Evolutionary conservation across 2,888 invertebrate species (phyloP), one percentile per base, ranked within the genome.

Genomic region (Drosophila nr. fundita): DNA sequence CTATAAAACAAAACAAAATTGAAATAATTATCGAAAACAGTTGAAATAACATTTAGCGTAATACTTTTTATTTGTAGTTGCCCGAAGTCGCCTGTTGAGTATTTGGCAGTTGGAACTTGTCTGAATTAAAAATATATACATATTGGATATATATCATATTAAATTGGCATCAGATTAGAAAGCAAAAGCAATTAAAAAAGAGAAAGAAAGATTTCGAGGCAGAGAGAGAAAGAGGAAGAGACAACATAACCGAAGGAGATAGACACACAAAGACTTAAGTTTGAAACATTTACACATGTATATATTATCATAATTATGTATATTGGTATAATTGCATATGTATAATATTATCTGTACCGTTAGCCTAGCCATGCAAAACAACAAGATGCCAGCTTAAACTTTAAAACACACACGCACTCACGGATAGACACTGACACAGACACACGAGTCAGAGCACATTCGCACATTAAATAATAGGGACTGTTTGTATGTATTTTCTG

Each of bases 291-390:
- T 38, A 50, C 21, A 58, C 21, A 60, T 40, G 21, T 65, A 32
- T 42, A 24, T 21, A 36, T 54, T 36, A 54, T 53, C 53, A 54
- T 54, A 36, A 18, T 18, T 36, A 27, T 36, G 21, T 54, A 55
- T 64, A 65, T 65, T 76, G 69, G 69, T 76, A 63, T 69, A 72
- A 55, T 73, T 71, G 54, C 36, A 59, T 53, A 63, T 60, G 50
- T 59, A 63, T 67, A 54, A 59, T 53, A 74, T 73, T 42, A 66
- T 61, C 61, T 57, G 34, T 61, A 58, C 15, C 48, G 53, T 38
- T 50, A 55, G 29, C 30, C 48, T 59, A 60, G 49, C 54, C 59
- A 74, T 62, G 55, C 66, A 61, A 61, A 55, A 54, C 34, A 64
- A 57, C 48, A 54, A 67, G 53, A 53, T 48, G 27, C 18, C 61